These are phyloP conservation scores for Urocitellus parryii DNA, from an alignment of 2,113 vertebrate genomes.

Conservation along the genomic window DNA sequence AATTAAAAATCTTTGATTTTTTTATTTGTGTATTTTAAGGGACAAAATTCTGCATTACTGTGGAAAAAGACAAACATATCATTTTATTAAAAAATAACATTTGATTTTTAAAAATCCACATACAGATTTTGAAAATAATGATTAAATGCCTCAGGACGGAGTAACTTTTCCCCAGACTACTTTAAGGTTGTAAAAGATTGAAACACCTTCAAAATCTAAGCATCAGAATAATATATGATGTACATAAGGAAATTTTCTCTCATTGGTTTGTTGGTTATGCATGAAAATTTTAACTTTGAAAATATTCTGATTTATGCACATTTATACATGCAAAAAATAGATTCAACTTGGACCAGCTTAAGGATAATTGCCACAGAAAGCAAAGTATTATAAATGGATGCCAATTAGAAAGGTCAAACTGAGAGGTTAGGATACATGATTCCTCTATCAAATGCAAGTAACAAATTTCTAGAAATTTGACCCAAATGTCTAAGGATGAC, in stretches of 20 bases:
- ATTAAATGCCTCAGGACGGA: neutral
- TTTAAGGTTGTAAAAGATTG: constrained; percentile 24
- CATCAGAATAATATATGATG: neutral
- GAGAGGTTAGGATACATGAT: constrained; percentile 81
- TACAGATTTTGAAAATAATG: neutral
- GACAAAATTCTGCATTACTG: neutral
- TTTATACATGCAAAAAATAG: constrained; percentile 78
- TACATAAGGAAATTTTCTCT: neutral
- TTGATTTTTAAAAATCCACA: neutral
- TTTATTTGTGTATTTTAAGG: neutral
- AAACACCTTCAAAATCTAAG: constrained; percentile 10
- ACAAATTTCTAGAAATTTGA: constrained; percentile 89
- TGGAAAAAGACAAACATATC: neutral
- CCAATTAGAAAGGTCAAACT: constrained; percentile 81
- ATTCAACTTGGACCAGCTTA: constrained; percentile 67
- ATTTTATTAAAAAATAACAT: neutral
- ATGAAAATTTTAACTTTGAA: constrained; percentile 63
- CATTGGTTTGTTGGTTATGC: neutral
- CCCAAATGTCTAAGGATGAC: constrained; percentile 87
- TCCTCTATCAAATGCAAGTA: constrained; percentile 80
- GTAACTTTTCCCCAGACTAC: neutral
- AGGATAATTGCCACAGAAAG: constrained; percentile 83
- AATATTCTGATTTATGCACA: constrained; percentile 72
- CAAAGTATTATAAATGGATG: constrained; percentile 78
- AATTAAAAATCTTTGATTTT: neutral